Evolutionary conservation across 2,888 invertebrate species (phyloP), one percentile per base, ranked within the genome.

Genomic region (Mimachlamys varia): DNA sequence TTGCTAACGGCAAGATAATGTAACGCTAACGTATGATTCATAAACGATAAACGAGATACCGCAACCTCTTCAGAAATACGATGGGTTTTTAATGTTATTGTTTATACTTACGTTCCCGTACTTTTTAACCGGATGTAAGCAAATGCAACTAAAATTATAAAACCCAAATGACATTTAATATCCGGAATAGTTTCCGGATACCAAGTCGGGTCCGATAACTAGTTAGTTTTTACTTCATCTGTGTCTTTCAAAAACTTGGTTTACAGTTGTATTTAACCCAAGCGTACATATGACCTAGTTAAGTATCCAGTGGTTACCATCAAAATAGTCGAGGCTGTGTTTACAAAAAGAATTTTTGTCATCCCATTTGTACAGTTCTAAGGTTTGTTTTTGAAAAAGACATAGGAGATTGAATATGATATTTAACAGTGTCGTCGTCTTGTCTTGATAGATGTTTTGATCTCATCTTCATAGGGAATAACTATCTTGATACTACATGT

Each of bases 251-350:
- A 33, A 33, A 13, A 33, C 76, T 76, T 76, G 33, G 10, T 76
- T 76, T 76, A 10, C 33, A 76, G 7, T 7, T 0, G 12, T 2
- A 33, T 76, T 76, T 2, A 7, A 12, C 0, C 33, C 27, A 76
- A 76, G 76, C 76, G 33, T 33, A 15, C 33, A 0, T 76, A 76
- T 27, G 33, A 76, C 76, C 4, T 33, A 33, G 76, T 33, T 33
- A 15, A 7, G 76, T 76, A 76, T 76, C 76, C 76, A 76, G 76
- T 76, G 76, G 76, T 76, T 76, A 76, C 76, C 27, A 76, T 76
- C 76, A 33, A 76, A 76, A 76, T 76, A 76, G 44, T 44, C 7
- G 27, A 76, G 76, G 76, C 33, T 33, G 76, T 76, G 76, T 44
- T 44, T 33, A 33, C 13, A 53, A 53, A 33, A 76, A 15, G 76